Conservation (phyloP, 2,113 vertebrate species). For the Amblyornis subalaris region DNA sequence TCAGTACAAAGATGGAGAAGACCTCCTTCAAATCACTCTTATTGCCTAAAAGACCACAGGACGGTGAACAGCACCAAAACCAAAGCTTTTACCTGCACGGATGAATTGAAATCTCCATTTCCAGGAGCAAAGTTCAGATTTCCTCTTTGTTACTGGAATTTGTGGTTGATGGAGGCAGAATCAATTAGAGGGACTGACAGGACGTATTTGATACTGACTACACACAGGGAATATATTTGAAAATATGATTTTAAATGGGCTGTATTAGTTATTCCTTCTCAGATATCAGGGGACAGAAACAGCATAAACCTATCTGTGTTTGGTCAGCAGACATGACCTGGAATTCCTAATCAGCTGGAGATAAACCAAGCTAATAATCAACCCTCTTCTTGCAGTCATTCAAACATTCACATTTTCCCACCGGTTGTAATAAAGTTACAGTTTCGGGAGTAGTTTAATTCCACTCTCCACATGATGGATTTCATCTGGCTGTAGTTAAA, state of each 20-base stretch:
- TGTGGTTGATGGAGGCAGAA: not conserved
- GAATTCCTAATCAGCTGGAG: slow-evolving; percentile 40
- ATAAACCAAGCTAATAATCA: slow-evolving; percentile 62
- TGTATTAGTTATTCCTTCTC: not conserved
- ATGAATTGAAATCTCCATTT: not conserved
- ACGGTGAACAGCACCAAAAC: not conserved
- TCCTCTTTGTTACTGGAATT: not conserved
- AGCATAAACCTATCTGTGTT: not conserved
- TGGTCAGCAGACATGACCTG: slow-evolving; percentile 31
- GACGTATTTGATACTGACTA: not conserved
- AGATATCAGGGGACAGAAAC: not conserved
- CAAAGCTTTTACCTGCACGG: not conserved
- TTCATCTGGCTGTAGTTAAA: not conserved
- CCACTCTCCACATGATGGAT: not conserved
- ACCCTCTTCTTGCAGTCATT: slow-evolving; percentile 24
- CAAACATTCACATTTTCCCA: slow-evolving; percentile 26
- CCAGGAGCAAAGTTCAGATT: not conserved
- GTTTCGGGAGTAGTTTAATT: slow-evolving; percentile 6
- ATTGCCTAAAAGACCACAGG: not conserved
- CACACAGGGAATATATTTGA: not conserved
- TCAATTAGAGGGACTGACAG: not conserved
- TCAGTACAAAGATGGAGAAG: not conserved
- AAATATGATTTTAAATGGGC: not conserved
- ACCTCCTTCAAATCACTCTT: not conserved
- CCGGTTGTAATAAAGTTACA: not conserved